Evolutionary conservation across 1,140 invertebrate genomes (phyloP).

Genomic region (Lordiphosa clarofinis): DNA sequence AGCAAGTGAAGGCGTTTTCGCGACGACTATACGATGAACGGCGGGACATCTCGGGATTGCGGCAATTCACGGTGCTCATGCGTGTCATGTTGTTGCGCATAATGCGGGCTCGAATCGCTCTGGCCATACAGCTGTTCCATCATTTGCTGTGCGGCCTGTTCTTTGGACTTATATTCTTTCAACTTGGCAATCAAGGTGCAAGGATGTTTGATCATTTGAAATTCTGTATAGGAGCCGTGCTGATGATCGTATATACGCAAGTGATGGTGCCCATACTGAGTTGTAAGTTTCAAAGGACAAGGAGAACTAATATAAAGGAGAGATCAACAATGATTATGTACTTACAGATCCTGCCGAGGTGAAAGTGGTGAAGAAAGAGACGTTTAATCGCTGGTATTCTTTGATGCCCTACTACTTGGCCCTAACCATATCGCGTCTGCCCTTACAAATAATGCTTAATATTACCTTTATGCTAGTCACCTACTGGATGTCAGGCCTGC

Average conservation of each 20-base stretch:
- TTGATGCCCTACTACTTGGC: constrained; percentile 89
- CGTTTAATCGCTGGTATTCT: constrained; percentile 92
- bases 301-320: background rate
- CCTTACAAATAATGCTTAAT: constrained; percentile 82
- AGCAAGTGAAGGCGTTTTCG: constrained; percentile 66
- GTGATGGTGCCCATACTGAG: constrained; percentile 84
- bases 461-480: constrained; percentile 82
- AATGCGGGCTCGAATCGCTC: constrained; percentile 77
- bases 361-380: constrained; percentile 88
- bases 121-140: constrained; percentile 83
- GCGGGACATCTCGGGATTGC: constrained; percentile 56
- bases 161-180: constrained; percentile 81
- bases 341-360: constrained; percentile 89
- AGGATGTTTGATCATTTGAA: constrained; percentile 86
- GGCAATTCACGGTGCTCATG: constrained; percentile 69
- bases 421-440: constrained; percentile 85
- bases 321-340: background rate
- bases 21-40: constrained; percentile 42
- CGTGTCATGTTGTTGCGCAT: constrained; percentile 71
- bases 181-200: constrained; percentile 83
- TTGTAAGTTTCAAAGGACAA: constrained; percentile 79
- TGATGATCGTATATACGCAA: constrained; percentile 85
- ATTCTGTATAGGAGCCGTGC: constrained; percentile 83
- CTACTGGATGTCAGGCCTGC: constrained; percentile 83
- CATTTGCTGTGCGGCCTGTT: constrained; percentile 82